Base-by-base conservation (phyloP, 1,140 invertebrate genomes). In the Sycophaga agraensis region DNA sequence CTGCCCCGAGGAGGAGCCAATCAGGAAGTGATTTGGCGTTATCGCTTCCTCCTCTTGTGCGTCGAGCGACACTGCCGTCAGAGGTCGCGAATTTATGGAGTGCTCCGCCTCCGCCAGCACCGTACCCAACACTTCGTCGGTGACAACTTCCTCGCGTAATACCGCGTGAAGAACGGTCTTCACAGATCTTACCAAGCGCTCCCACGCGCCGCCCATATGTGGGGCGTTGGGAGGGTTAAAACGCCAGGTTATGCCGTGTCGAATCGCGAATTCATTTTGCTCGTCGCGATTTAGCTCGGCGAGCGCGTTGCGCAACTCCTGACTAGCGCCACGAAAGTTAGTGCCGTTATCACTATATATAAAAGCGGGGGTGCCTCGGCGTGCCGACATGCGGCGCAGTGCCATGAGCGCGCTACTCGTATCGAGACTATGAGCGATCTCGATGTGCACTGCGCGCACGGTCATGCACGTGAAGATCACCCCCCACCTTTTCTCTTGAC, bases 401-500 rank as follows among this genome's bases (percentile, higher is more conserved):
- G 1, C 70, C 72, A 55, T 73, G 70, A 53, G 74, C 70, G 1
- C 66, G 60, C 14, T 40, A 31, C 46, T 17, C 12, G 1, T 4
- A 40, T 54, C 60, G 11, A 71, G 60, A 16, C 45, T 43, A 16
- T 34, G 6, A 0, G 66, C 68, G 2, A 74, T 9, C 50, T 74
- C 70, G 2, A 74, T 21, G 22, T 73, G 68, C 8, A 73, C 59
- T 0, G 68, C 73, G 26, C 67, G 21, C 1, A 65, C 59, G 0
- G 64, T 66, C 9, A 72, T 12, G 42, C 68, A 72, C 0, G 67
- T 70, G 19, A 73, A 73, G 2, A 83, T 19, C 14, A 64, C 69
- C 4, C 75, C 64, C 46, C 68, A 80, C 9, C 71, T 46, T 46
- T 78, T 80, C 11, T 73, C 64, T n/a, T 19, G 58, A 0, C 65